A percentile compares a stretch with the other conserved stretches of the same genome.
Conservation (phyloP, 2,888 invertebrate genomes). For the Scaptomyza reducta region DNA sequence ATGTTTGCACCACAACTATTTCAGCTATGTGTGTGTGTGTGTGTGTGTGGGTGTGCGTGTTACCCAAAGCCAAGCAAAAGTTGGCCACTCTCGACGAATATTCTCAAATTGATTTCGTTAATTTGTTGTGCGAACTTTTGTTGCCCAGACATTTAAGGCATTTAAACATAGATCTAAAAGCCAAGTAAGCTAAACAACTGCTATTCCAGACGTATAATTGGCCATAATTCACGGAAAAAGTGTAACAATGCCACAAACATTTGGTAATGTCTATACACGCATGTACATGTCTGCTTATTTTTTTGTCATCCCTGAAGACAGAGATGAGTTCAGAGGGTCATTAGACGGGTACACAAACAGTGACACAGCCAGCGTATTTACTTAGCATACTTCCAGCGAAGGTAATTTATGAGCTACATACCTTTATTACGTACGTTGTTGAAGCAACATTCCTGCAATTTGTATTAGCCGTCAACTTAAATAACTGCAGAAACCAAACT, state of each 20-base stretch:
- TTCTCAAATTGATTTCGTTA: constrained; percentile 66
- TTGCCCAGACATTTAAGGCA: constrained; percentile 23
- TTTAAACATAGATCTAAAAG: constrained; percentile 41
- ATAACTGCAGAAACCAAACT: background rate
- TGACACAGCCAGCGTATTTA: constrained; percentile 11
- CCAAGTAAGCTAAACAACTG: constrained; percentile 18
- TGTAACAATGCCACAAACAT: constrained; percentile 9
- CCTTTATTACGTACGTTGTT: background rate
- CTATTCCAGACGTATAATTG: constrained; percentile 34
- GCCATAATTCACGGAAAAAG: constrained; percentile 16
- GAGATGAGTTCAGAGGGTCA: constrained; percentile 14
- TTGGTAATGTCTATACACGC: constrained; percentile 11
- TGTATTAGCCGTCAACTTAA: background rate
- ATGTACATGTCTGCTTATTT: background rate
- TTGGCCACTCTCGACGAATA: constrained; percentile 27
- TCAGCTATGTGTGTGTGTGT: constrained; percentile 1
- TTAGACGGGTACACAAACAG: constrained; percentile 19
- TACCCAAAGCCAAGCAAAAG: constrained; percentile 32
- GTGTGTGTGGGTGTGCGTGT: constrained; percentile 23
- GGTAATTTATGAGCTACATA: constrained; percentile 1
- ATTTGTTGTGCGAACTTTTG: constrained; percentile 53
- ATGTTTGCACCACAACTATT: constrained; percentile 26
- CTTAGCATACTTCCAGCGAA: background rate
- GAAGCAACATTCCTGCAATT: background rate
- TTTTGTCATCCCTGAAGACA: constrained; percentile 2